A percentile compares a stretch with the other conserved stretches of the same genome.
These are phyloP conservation scores for Branchellion lobata DNA, from an alignment of 2,888 invertebrate genomes.

Conservation along the genomic window DNA sequence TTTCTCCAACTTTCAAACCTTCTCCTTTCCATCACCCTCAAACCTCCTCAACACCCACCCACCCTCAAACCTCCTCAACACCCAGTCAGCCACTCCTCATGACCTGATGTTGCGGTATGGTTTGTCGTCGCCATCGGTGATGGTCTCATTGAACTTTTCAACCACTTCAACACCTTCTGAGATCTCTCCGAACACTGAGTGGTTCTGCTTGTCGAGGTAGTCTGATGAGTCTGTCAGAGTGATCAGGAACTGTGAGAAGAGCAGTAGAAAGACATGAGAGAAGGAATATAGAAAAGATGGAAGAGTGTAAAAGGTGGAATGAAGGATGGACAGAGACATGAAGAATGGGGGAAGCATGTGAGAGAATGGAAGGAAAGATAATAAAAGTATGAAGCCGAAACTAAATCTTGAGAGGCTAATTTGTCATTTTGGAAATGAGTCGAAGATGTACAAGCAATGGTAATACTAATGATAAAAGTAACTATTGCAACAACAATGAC, in stretches of 20 bases:
- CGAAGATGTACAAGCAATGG: too few relatives aligned
- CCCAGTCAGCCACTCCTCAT: background rate
- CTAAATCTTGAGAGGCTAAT: too few relatives aligned
- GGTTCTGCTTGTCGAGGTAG: constrained; percentile 84
- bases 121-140: constrained; percentile 83
- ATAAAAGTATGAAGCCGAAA: background rate
- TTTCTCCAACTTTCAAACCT: too few relatives aligned
- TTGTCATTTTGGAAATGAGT: too few relatives aligned
- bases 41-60: too few relatives aligned
- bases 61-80: too few relatives aligned
- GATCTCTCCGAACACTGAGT: constrained; percentile 89
- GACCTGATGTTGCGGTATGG: constrained; percentile 85
- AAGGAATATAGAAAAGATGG: too few relatives aligned
- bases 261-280: background rate
- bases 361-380: too few relatives aligned
- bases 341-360: too few relatives aligned
- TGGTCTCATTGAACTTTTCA: constrained; percentile 84
- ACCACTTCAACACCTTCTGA: constrained; percentile 78
- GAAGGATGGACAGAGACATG: background rate
- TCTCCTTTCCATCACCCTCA: too few relatives aligned
- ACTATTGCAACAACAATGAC: too few relatives aligned
- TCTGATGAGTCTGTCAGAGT: constrained; percentile 83
- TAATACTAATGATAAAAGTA: too few relatives aligned
- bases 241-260: constrained; percentile 87
- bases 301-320: background rate